Conservation (phyloP, 35 echinoderm and acorn worm genomes). For the Eucidaris tribuloides region DNA sequence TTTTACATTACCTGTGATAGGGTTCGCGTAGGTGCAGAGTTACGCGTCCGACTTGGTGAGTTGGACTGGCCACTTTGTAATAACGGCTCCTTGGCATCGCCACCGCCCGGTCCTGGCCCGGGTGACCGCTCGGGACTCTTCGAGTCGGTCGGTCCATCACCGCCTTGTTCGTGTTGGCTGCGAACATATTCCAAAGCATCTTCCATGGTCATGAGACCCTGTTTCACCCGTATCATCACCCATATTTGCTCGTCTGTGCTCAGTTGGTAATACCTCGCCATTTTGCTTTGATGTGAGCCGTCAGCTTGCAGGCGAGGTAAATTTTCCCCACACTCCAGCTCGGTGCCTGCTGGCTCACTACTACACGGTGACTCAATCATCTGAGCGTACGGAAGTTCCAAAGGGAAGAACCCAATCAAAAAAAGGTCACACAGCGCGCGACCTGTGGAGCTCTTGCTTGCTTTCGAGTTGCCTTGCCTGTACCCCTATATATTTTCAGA, state of each 20-base stretch:
- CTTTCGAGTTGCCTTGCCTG: no score
- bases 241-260: slow-evolving; percentile 96
- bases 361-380: slow-evolving; percentile 16
- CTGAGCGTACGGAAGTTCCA: slow-evolving; percentile 18
- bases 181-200: slow-evolving; percentile 93
- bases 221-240: slow-evolving; percentile 86
- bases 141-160: slow-evolving; percentile 24
- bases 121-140: background rate
- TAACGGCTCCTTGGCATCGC: background rate
- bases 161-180: slow-evolving; percentile 73
- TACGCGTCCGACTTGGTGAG: slow-evolving; percentile 33
- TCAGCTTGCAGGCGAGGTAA: slow-evolving; percentile 10
- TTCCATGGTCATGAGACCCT: slow-evolving; percentile 91
- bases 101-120: slow-evolving; percentile 7
- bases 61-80: background rate
- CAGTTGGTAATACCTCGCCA: slow-evolving; percentile 68
- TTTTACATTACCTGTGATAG: background rate
- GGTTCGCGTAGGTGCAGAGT: slow-evolving; percentile 20
- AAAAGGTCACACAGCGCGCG: slow-evolving; percentile 19
- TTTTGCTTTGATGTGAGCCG: slow-evolving; percentile 28
- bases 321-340: background rate
- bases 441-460: no score
- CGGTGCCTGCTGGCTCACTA: background rate
- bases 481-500: no score
- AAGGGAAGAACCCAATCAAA: slow-evolving; percentile 37